Conservation (phyloP, 2,888 invertebrate species). For the Drosophila fungiperda region DNA sequence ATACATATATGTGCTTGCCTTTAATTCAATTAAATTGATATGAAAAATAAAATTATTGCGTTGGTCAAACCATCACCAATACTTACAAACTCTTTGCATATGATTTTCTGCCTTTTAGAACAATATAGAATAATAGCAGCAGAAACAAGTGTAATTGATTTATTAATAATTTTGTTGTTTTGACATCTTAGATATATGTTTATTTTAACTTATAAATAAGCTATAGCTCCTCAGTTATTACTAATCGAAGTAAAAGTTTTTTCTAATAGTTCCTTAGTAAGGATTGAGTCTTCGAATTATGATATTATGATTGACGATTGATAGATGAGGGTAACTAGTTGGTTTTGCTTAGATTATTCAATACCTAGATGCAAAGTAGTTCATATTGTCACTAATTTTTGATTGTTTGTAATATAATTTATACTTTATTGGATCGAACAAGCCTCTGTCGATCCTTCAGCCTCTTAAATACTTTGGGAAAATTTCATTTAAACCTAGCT, state of each 20-base stretch:
- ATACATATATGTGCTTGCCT: constrained; percentile 35
- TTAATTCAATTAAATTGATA: constrained; percentile 72
- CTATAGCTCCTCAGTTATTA: background rate
- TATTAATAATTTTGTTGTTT: background rate
- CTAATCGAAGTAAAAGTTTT: background rate
- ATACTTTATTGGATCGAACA: background rate
- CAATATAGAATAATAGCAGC: background rate
- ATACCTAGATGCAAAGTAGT: background rate
- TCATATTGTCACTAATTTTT: background rate
- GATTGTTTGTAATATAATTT: background rate
- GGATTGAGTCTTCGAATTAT: background rate
- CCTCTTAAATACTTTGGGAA: background rate
- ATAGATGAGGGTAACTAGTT: background rate
- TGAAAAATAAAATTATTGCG: constrained; percentile 25
- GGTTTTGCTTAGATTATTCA: background rate
- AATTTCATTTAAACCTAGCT: background rate
- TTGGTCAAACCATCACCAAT: constrained; percentile 1
- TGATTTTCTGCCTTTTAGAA: background rate
- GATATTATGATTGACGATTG: background rate
- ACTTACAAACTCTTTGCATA: background rate
- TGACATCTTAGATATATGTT: background rate
- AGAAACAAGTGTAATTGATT: background rate
- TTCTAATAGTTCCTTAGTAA: too few relatives aligned
- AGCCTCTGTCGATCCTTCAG: background rate
- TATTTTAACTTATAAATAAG: background rate